Evolutionary conservation across 2,797 vertebrate species (phyloP), one percentile per base, ranked within the genome.

Genomic region (Sebastiscus albofasciatus): DNA sequence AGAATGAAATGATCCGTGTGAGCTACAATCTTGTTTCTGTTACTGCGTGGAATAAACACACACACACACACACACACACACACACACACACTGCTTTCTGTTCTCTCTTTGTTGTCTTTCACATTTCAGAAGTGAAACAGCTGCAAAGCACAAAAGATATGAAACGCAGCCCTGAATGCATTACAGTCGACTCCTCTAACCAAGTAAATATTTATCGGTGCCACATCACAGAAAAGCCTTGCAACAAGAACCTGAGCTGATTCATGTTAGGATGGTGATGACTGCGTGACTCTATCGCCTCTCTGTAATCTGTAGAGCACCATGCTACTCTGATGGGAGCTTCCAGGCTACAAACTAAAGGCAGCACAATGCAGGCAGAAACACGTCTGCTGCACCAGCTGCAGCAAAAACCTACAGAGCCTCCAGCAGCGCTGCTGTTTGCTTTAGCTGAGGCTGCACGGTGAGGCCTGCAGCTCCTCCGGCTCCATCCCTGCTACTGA

Each of bases 361-460:
- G 52, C 18, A 42, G 71, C 5, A 4, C 8, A 3, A 20, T 6
- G 39, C n/a, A 62, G n/a, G 55, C 11, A 58, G 62, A 55, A 66
- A 59, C 27, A 60, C 6, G 22, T 59, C 42, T 49, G 14, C 67
- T 55, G 59, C 70, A 75, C 18, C 59, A 71, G 79, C 75, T 75
- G 75, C 69, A 42, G 42, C 20, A 31, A 75, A 78, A 74, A 74
- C 64, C 65, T 29, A 81, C 78, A 83, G 26, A 58, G 62, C 72
- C 75, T 65, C 1, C 42, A 83, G 54, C 54, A 33, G 42, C 1
- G 22, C 29, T 68, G 65, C 65, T 81, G 77, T 87, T 83, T 81
- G 75, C 72, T 81, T 72, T 54, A 72, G 64, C 72, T 1, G 8
- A 72, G 77, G 11, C 67, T 67, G 71, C 39, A 65, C n/a, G 2